Base-by-base conservation (phyloP, 2,113 vertebrate genomes). In the Rhinoderma darwinii region DNA sequence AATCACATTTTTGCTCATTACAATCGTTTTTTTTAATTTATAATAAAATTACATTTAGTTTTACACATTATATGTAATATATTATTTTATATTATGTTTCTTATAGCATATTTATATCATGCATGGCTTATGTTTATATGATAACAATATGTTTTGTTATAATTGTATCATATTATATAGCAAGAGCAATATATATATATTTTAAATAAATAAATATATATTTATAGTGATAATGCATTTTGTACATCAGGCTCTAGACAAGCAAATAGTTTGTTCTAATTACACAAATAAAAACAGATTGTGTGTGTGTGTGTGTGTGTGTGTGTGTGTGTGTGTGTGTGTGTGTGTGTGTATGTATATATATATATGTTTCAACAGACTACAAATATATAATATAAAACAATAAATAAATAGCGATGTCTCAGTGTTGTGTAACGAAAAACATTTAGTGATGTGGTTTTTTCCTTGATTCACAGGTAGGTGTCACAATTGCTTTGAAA, bases 401-500 rank as follows among this genome's bases (percentile, higher is more conserved):
- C 35, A 11, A 11, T 32, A 37, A n/a, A 41, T 54, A 59, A 59
- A n/a, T 41, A 81, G 25, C 37, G 10, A 43, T 81, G 25, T 61
- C 17, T 37, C n/a, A 30, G 12, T 41, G 22, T 83, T 51, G 44
- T 83, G 32, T 37, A 92, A 94, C 88, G 90, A 63, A 43, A 81
- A 56, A 91, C 91, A 92, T 90, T 92, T 91, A 90, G 92, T 96
- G 92, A 95, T 94, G 91, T 93, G 91, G 92, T 93, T 94, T 95
- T 96, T 97, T 94, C 96, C 96, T 95, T 94, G 95, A 94, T 96
- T 95, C 95, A 95, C 97, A 99, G 98, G 96, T 97, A 98, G 98
- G 96, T 97, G 98, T 99, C 97, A 99, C 97, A 99, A 95, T 98
- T 98, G 97, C 96, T 97, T 97, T 97, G 96, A 96, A 93, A 96